Conservation (phyloP, 2,888 invertebrate species). For the Trachelus iudaicus region DNA sequence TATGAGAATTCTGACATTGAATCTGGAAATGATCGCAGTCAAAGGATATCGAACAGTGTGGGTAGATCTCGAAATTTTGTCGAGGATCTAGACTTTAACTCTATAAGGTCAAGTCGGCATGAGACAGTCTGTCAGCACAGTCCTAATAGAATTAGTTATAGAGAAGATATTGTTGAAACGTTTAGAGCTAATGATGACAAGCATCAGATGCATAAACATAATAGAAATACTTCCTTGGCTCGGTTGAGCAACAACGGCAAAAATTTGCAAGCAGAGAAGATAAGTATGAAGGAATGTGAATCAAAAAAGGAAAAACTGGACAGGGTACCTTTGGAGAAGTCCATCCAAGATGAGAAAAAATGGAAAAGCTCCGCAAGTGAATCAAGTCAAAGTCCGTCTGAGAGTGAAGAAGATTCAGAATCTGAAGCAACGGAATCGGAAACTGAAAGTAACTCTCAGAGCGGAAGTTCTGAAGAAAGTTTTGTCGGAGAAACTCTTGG, state of each 20-base stretch:
- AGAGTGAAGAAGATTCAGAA: slow-evolving; percentile 29
- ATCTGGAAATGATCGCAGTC: background rate
- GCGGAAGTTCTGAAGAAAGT: slow-evolving; percentile 25
- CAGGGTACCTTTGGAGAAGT: background rate
- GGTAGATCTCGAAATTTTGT: background rate
- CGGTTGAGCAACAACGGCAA: background rate
- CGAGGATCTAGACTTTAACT: background rate
- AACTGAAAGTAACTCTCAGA: slow-evolving; percentile 18
- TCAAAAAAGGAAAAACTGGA: background rate
- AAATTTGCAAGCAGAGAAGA: background rate
- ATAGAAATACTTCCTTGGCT: background rate
- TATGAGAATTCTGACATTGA: background rate
- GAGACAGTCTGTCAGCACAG: background rate
- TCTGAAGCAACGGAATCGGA: slow-evolving; percentile 33
- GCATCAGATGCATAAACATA: background rate
- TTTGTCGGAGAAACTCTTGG: background rate
- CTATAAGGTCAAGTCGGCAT: background rate
- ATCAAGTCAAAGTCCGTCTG: slow-evolving; percentile 31
- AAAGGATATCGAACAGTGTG: background rate
- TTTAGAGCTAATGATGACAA: slow-evolving; percentile 14
- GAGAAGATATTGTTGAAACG: slow-evolving; percentile 3
- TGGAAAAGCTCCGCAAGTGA: slow-evolving; percentile 24
- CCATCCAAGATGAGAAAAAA: slow-evolving; percentile 4
- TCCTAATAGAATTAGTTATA: background rate
- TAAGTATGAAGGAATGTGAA: background rate